Conservation (phyloP, 1,140 invertebrate genomes). For the Nasonia longicornis region DNA sequence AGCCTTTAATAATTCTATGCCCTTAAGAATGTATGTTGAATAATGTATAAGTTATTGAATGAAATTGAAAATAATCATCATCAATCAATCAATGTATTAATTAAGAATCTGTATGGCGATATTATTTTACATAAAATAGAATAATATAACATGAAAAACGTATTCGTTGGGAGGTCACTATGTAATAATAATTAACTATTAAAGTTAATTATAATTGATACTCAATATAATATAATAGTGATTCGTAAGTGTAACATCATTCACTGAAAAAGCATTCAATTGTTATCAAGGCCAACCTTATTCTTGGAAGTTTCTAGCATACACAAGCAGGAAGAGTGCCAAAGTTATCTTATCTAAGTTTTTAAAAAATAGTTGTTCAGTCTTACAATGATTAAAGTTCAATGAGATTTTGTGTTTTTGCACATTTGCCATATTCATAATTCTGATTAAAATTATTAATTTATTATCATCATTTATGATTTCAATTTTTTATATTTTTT, state of each 20-base stretch:
- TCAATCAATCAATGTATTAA: background rate
- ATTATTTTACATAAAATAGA: too few species aligned
- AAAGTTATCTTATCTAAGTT: conserved; percentile 28
- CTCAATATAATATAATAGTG: background rate
- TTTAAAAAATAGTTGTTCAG: conserved; percentile 26
- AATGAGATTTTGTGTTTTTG: conserved; percentile 25
- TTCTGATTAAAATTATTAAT: background rate
- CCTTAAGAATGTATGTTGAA: too few species aligned
- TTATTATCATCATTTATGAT: background rate
- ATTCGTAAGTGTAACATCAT: conserved; percentile 18
- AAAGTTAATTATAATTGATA: too few species aligned
- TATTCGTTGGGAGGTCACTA: too few species aligned
- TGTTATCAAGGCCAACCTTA: conserved; percentile 40
- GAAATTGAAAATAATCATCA: background rate
- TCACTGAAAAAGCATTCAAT: conserved; percentile 50
- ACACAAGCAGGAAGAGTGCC: conserved; percentile 14
- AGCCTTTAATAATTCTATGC: too few species aligned
- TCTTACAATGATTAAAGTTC: conserved; percentile 32
- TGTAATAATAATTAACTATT: too few species aligned
- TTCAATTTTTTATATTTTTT: background rate
- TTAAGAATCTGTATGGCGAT: too few species aligned
- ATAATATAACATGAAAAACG: too few species aligned
- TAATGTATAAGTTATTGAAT: too few species aligned
- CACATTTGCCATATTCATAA: background rate
- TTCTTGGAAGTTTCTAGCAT: conserved; percentile 29